Evolutionary conservation across 1,140 invertebrate genomes (phyloP), one percentile per base, ranked within the genome.

Genomic region (Seison nebaliae): DNA sequence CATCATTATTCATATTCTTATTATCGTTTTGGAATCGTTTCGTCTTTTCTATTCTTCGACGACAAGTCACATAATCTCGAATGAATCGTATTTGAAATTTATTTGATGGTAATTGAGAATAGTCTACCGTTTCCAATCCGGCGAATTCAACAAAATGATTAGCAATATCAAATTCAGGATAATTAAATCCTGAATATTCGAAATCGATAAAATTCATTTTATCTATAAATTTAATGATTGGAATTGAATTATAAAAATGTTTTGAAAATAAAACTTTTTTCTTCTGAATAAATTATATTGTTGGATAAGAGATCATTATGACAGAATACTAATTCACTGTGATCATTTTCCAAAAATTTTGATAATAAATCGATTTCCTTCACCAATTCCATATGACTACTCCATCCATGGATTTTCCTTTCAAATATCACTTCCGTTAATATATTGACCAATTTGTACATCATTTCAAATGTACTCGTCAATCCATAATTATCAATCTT

Each of bases 141-240:
- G 76, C 76, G 68, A 80, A 93, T 67, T 96, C 86, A 49, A 73
- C 72, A 65, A 94, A 94, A 65, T 96, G 84, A 65, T 94, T 91
- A 11, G 73, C 86, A 54, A 96, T 84, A 60, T 96, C 88, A 59
- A 69, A 94, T 1, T 79, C 74, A 58, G 84, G 77, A 62, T 78
- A 86, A 61, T 94, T 96, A 48, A 72, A 72, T 41, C 68, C 73
- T 5, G 76, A 75, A 62, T 96, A 96, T 57, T 96, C 88, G 59
- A 79, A 94, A 60, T 96, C 88, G 48, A 96, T 96, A 54, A 96
- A 94, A 15, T 70, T 71, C 3, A 93, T n/a, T n/a, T n/a, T n/a
- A n/a, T n/a, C n/a, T n/a, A n/a, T n/a, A n/a, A n/a, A n/a, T n/a
- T n/a, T n/a, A n/a, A n/a, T n/a, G n/a, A n/a, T n/a, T n/a, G n/a